Evolutionary conservation across 1,140 invertebrate genomes (phyloP).

Genomic region (Nephila pilipes): DNA sequence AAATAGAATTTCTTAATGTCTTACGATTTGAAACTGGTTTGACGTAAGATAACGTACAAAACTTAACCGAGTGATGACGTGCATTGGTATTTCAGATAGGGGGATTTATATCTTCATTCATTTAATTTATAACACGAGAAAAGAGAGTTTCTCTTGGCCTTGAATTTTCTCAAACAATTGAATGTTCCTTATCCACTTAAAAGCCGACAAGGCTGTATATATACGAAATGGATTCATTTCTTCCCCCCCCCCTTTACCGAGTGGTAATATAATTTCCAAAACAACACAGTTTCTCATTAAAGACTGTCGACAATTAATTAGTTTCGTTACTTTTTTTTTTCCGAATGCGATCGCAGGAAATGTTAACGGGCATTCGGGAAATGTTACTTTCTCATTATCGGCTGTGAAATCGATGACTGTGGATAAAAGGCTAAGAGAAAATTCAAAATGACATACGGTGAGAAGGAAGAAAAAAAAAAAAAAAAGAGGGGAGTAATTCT

Average conservation of each 20-base stretch:
- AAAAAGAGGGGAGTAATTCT: too few relatives aligned
- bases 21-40: neutral
- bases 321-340: neutral
- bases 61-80: neutral
- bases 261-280: neutral
- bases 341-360: neutral
- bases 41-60: neutral
- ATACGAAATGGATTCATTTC: neutral
- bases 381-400: too few relatives aligned
- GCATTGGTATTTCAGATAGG: neutral
- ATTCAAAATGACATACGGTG: too few relatives aligned
- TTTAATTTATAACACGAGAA: neutral
- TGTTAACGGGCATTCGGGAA: too few relatives aligned
- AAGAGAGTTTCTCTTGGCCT: constrained; percentile 2
- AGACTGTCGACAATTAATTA: neutral
- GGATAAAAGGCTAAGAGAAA: too few relatives aligned
- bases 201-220: neutral
- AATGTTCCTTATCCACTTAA: constrained; percentile 7
- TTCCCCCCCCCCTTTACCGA: neutral
- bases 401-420: too few relatives aligned
- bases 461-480: too few relatives aligned
- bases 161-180: constrained; percentile 6
- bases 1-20: neutral
- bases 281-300: neutral
- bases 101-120: neutral